Percentiles rank a stretch among this genome's conserved stretches.
phyloP scores from a whole-genome alignment of 2,888 invertebrate species.

The Dicyrtoma fusca region DNA sequence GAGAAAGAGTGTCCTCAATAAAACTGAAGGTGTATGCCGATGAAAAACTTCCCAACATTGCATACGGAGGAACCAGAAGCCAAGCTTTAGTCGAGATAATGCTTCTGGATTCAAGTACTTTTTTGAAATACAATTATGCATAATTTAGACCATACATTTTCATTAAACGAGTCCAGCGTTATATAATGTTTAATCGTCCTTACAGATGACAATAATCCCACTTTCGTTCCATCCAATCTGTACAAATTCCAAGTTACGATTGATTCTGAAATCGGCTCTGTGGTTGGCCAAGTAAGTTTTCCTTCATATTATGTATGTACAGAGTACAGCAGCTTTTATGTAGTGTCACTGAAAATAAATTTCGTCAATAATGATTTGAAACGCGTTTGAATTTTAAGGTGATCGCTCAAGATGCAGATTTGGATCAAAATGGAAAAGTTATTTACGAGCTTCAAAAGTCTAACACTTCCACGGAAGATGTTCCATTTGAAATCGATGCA shows the following conservation, averaged over 20 bases:
- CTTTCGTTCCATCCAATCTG: conserved; percentile 79
- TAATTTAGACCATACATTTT: background rate
- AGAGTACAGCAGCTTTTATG: no score
- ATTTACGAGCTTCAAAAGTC: conserved; percentile 71
- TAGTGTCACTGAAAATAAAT: no score
- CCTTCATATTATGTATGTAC: no score
- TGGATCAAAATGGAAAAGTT: conserved; percentile 76
- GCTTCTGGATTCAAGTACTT: conserved; percentile 84
- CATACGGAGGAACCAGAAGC: conserved; percentile 60
- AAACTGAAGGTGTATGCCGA: conserved; percentile 77
- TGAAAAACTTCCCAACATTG: conserved; percentile 65
- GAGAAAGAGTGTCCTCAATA: conserved; percentile 74
- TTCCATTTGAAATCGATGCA: conserved; percentile 72
- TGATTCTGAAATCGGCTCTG: conserved; percentile 70
- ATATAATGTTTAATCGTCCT: no score
- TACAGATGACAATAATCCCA: conserved; percentile 63
- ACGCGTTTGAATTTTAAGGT: conserved; percentile 61
- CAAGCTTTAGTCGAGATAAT: conserved; percentile 79
- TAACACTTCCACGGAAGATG: conserved; percentile 62
- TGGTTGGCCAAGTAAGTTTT: conserved; percentile 68
- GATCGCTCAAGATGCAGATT: conserved; percentile 73
- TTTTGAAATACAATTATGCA: no score
- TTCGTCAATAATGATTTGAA: background rate
- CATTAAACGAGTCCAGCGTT: background rate
- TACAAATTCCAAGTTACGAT: conserved; percentile 76